Evolutionary conservation across 2,888 invertebrate species (phyloP), one percentile per base, ranked within the genome.

Genomic region (Meiosimyza platycephala): DNA sequence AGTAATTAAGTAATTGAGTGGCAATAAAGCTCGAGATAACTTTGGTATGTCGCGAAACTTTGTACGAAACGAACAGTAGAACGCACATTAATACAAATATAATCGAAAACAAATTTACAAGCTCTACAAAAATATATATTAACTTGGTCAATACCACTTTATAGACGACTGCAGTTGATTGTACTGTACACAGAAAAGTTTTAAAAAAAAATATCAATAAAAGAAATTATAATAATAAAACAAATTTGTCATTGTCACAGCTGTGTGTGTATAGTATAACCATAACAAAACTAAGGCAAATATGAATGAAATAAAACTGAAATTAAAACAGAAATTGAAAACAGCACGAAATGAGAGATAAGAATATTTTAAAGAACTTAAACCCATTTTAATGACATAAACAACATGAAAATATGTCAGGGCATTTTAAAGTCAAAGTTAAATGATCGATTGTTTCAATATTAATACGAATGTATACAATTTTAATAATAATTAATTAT

Each of bases 241-340:
- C 28, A 11, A 54, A 66, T 66, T 66, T 54, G 16, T 66, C 66
- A 66, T 54, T 66, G 66, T 66, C 66, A 66, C 57, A 57, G 55
- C 28, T 57, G 55, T 57, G 22, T 55, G 18, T 28, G 13, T 57
- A 28, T 12, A 6, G 22, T 57, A 28, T 28, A 28, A 6, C 18
- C 2, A 28, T 57, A 28, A 28, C 57, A 57, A 57, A 28, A 15
- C 22, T 55, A 57, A 28, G 28, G 11, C 57, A 57, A 57, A 57
- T n/a, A 47, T 28, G 28, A 28, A 64, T 18, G 48, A 16, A 51
- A 48, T 6, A 18, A 47, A 64, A 16, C 15, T 3, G 40, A 64
- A 64, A 48, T 12, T 16, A 16, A 48, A 57, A 57, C 18, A 57
- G 28, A 57, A 57, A 57, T 6, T 13, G 16, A 55, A 12, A 57